These are phyloP conservation scores for Diachrysia chrysitis DNA, from an alignment of 2,888 invertebrate species.

Conservation along the genomic window DNA sequence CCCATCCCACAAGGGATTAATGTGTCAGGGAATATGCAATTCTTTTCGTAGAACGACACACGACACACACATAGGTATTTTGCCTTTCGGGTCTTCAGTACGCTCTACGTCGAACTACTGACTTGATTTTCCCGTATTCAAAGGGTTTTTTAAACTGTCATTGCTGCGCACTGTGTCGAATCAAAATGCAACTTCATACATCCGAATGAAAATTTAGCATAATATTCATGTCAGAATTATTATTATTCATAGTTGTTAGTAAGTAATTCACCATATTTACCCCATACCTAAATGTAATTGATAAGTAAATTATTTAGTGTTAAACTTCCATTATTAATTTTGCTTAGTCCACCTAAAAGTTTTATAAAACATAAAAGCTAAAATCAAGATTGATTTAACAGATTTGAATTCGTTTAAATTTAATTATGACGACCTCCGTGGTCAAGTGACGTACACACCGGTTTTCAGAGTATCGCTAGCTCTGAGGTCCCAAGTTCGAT, in stretches of 20 bases:
- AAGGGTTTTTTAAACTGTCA: neutral
- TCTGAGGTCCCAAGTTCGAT: too few species aligned
- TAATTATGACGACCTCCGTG: too few species aligned
- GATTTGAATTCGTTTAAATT: neutral
- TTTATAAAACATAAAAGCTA: neutral
- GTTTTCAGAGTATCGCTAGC: too few species aligned
- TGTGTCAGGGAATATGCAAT: neutral
- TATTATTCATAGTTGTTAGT: neutral
- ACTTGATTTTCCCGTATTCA: neutral
- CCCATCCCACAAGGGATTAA: neutral
- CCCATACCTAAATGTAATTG: neutral
- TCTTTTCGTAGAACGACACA: neutral
- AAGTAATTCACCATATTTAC: neutral
- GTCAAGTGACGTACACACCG: too few species aligned
- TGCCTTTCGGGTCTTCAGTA: neutral
- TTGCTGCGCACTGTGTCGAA: too few species aligned
- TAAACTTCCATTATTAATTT: constrained; percentile 4
- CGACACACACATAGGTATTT: neutral
- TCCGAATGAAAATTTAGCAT: too few species aligned
- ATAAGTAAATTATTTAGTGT: neutral
- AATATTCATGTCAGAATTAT: too few species aligned
- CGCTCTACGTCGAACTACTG: neutral
- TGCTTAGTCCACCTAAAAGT: neutral
- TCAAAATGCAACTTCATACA: too few species aligned
- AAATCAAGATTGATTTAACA: neutral